A percentile compares a stretch with the other conserved stretches of the same genome.
Conservation (phyloP, 2,888 invertebrate species). For the Zaprionus lineosus region DNA sequence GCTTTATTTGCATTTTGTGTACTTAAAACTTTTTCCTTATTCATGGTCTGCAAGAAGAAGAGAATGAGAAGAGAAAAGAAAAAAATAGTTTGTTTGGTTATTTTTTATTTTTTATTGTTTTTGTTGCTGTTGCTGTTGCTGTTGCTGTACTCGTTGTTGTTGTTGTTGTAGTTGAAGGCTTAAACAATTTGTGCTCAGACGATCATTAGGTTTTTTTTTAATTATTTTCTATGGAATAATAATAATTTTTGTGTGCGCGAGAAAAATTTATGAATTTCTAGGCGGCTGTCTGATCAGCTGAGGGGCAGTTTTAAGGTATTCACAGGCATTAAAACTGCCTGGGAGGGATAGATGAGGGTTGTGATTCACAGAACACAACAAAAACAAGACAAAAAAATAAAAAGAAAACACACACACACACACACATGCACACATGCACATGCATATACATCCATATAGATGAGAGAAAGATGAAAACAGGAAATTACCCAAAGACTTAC, state of each 20-base stretch:
- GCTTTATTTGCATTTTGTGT: slow-evolving; percentile 65
- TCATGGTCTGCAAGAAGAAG: slow-evolving; percentile 68
- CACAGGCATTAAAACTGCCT: background rate
- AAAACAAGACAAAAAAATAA: too few species aligned
- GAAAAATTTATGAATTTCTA: too few species aligned
- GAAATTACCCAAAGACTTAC: too few species aligned
- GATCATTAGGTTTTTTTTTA: background rate
- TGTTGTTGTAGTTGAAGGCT: background rate
- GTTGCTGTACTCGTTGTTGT: slow-evolving; percentile 11
- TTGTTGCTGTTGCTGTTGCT: slow-evolving; percentile 6
- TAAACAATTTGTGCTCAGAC: too few species aligned
- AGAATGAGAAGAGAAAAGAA: slow-evolving; percentile 24
- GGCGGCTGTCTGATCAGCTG: background rate
- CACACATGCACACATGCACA: background rate
- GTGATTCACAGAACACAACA: slow-evolving; percentile 14
- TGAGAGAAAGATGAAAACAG: slow-evolving; percentile 20
- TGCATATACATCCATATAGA: background rate
- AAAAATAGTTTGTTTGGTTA: too few species aligned
- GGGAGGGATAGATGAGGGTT: slow-evolving; percentile 16
- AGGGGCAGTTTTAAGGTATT: background rate
- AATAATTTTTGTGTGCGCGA: background rate
- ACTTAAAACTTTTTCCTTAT: slow-evolving; percentile 67
- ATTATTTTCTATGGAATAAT: background rate
- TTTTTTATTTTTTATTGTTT: too few species aligned
- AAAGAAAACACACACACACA: too few species aligned